Evolutionary conservation across 1,140 invertebrate genomes (phyloP), one percentile per base, ranked within the genome.

Genomic region (Lineus longissimus): DNA sequence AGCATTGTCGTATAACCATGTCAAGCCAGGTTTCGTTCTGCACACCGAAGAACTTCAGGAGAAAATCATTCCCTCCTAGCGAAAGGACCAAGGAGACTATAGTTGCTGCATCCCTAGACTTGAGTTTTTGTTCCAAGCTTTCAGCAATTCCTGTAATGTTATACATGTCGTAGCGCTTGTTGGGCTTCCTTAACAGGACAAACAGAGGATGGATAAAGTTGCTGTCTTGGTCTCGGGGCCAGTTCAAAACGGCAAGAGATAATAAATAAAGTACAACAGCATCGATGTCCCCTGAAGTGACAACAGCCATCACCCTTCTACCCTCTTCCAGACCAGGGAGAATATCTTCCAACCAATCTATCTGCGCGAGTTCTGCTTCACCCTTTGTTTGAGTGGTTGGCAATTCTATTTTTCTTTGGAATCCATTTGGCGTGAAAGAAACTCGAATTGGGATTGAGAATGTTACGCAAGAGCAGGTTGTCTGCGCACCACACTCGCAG

Each of bases 201-300:
- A 43, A 57, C 2, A 62, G 22, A 22, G 45, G 15, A 19, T 55
- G 33, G 4, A 7, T 36, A 15, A 36, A 63, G 40, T 19, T 43
- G 2, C 55, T 41, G 43, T 57, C 19, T 30, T 41, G 0, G 17
- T 23, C 6, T 45, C 55, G 23, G 13, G 51, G 31, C 54, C 61
- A 63, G 1, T n/a, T 6, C 1, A 23, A 30, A 2, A 36, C 33
- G 4, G 51, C 40, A 22, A 57, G 7, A 7, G 36, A 15, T 15
- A 63, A 57, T 2, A 63, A 47, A 57, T 63, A 40, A 27, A 57
- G 47, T 0, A 63, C 61, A 17, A 63, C 54, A 45, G 55, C 54
- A 29, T 63, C 61, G 29, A 58, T 63, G 23, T 63, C 61, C 13
- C 61, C 55, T 25, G 61, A 63, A 25, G 61, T 22, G 13, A 63